Evolutionary conservation across 2,797 vertebrate species (phyloP).

Genomic region (Siniperca obscura): DNA sequence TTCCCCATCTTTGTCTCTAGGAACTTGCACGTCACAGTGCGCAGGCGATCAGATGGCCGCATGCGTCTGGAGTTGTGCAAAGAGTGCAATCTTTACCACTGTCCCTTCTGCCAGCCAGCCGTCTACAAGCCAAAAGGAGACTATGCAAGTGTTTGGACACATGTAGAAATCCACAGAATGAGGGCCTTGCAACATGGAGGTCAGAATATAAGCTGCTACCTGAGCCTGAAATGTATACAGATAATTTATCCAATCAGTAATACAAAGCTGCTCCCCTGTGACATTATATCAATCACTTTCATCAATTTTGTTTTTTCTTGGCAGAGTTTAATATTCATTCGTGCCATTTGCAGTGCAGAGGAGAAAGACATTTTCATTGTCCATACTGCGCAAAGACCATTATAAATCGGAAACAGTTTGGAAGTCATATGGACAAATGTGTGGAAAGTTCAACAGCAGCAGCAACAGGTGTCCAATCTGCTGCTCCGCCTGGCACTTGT

Average conservation of each 20-base stretch:
- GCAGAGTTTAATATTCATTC: constrained; percentile 28
- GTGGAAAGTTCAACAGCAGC: background rate
- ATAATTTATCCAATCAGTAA: background rate
- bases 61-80: constrained; percentile 22
- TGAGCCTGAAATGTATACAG: background rate
- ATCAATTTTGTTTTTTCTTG: background rate
- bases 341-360: constrained; percentile 26
- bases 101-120: constrained; percentile 19
- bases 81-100: constrained; percentile 31
- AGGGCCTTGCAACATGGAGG: constrained; percentile 39
- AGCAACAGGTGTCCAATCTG: background rate
- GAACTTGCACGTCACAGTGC: background rate
- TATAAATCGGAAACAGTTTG: constrained; percentile 16
- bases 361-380: constrained; percentile 34
- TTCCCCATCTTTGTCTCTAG: background rate
- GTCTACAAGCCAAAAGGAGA: constrained; percentile 35
- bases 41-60: constrained; percentile 17
- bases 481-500: background rate
- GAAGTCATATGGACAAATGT: constrained; percentile 37
- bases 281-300: background rate
- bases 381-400: constrained; percentile 28
- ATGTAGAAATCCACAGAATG: constrained; percentile 44
- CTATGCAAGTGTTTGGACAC: constrained; percentile 38
- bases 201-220: background rate
- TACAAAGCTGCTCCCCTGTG: background rate